A percentile compares a stretch with the other conserved stretches of the same genome.
Conservation (phyloP, 2,113 vertebrate genomes). For the Sinocyclocheilus anophthalmus region DNA sequence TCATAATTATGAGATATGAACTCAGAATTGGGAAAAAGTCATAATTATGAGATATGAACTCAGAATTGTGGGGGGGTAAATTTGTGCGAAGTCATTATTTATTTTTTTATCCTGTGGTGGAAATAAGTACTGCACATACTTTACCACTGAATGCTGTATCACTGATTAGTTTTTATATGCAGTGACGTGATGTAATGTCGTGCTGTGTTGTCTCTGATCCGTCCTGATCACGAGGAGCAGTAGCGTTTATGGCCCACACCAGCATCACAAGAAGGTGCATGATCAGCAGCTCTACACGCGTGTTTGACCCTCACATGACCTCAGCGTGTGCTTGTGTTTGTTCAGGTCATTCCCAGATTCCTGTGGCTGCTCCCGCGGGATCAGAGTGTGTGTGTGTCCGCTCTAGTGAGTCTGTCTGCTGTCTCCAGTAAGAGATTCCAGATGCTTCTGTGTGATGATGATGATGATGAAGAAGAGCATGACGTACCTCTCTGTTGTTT, state of each 20-base stretch:
- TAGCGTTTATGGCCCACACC: constrained; percentile 94
- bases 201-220: neutral
- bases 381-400: constrained; percentile 57
- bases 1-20: too few species aligned
- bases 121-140: neutral
- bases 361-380: constrained; percentile 85
- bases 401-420: too few species aligned
- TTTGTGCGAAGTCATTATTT: neutral
- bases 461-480: neutral
- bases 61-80: too few species aligned
- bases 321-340: constrained; percentile 25
- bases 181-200: neutral
- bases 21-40: too few species aligned
- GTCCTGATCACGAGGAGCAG: constrained; percentile 90
- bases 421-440: constrained; percentile 74
- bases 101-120: neutral
- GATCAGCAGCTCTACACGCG: neutral
- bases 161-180: neutral
- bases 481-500: constrained; percentile 2
- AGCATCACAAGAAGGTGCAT: constrained; percentile 91
- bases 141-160: neutral
- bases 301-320: too few species aligned
- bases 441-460: neutral
- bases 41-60: too few species aligned
- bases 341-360: constrained; percentile 94